These are phyloP conservation scores for Nephrotoma appendiculata DNA, from an alignment of 2,888 invertebrate genomes.

Conservation along the genomic window DNA sequence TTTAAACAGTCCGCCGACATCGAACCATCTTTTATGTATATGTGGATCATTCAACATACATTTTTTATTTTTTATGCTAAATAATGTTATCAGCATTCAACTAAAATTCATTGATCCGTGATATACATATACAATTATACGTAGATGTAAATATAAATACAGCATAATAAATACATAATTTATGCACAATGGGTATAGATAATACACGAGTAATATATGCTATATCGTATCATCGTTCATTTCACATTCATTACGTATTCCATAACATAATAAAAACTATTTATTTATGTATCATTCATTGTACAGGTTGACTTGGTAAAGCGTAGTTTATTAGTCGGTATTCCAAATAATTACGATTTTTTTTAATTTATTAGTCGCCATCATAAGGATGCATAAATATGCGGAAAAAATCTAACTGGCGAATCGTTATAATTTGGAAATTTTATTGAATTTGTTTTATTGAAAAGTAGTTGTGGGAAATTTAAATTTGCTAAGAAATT, in stretches of 20 bases:
- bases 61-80: not conserved
- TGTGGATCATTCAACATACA: not conserved
- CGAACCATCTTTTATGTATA: not conserved
- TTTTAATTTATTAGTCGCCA: too few relatives aligned
- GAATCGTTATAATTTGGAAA: too few relatives aligned
- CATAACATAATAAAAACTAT: not conserved
- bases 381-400: too few relatives aligned
- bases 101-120: not conserved
- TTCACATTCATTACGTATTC: not conserved
- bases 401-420: too few relatives aligned
- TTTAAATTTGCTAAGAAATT: too few relatives aligned
- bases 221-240: not conserved
- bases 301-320: not conserved
- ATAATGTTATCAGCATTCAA: not conserved
- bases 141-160: not conserved
- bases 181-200: not conserved
- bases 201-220: not conserved
- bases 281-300: not conserved
- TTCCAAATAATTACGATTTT: too few relatives aligned
- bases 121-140: not conserved
- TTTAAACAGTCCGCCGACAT: not conserved
- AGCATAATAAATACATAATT: not conserved
- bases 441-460: too few relatives aligned
- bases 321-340: not conserved
- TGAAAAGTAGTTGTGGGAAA: too few relatives aligned